Evolutionary conservation across 2,113 vertebrate genomes (phyloP), one percentile per base, ranked within the genome.

Genomic region (Scomber scombrus): DNA sequence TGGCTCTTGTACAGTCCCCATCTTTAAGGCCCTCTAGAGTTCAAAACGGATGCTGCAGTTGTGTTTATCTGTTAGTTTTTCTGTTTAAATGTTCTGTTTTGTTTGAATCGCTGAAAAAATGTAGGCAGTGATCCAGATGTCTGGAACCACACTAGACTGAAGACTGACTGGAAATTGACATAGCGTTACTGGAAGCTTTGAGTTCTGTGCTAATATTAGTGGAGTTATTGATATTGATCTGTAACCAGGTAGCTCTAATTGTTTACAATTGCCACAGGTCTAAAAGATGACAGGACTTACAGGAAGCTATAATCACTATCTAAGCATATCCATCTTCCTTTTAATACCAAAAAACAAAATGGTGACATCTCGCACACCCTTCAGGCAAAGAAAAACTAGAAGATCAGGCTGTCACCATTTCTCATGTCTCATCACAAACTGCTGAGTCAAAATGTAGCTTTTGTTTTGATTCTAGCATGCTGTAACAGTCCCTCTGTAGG

Each of bases 311-410:
- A 62, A 81, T 79, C 55, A 12, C 34, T 56, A 46, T 81, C 40
- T 81, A 78, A 80, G 51, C 56, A 64, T 47, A 70, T 69, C 46
- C 34, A 69, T 89, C 73, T 78, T 81, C 12, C 31, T 76, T 69
- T 77, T 45, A 77, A 65, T 11, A 15, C 15, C 47, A 31, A 55
- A 55, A 55, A 16, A 57, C 51, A 1, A 4, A 55, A 61, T 82
- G 72, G 73, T 16, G 23, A 87, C 71, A 62, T 15, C 34, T 26
- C 5, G 2, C 19, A 62, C 47, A 51, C 63, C 80, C 57, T 75
- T 45, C 23, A 80, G 76, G 84, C 81, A 78, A 81, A 80, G 43
- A 70, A 79, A 79, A 86, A 75, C 29, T 29, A 23, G 69, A 78
- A 9, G 40, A 77, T 80, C 69, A 54, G 40, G 56, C 52, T 62